Base-by-base conservation (phyloP, 2,888 invertebrate genomes). In the Mesoligia furuncula region DNA sequence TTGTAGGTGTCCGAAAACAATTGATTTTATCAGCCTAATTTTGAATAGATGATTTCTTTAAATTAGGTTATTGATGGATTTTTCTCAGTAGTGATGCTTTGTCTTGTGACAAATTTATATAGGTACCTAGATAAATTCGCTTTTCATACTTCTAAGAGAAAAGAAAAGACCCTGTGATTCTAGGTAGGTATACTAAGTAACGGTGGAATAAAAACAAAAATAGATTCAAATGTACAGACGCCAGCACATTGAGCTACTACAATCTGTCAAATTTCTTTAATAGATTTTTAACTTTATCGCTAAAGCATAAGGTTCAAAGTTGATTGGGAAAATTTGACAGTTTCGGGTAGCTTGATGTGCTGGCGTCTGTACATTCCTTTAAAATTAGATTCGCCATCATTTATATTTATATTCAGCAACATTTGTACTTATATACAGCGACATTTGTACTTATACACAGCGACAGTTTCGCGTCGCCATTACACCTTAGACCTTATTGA, bases 401-500 rank as follows among this genome's bases (percentile, higher is more conserved):
- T 66, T 66, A 17, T 0, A 42, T 13, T 42, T 42, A 20, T 31
- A 39, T 45, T 27, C 6, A 17, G 15, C 36, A 6, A 51, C 13
- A 54, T 72, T 64, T 64, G 17, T 0, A 45, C 42, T 45, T 13
- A 20, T 31, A 31, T 45, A 36, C 4, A 17, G 15, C 36, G 9
- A 54, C 9, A 54, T 72, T 66, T 66, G 24, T 0, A 45, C 42
- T 45, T 13, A 20, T 31, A 31, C 36, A 36, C 7, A 13, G 15
- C 36, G 9, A 54, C 13, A 54, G 64, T 64, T 64, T 27, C 24
- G 13, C 42, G 45, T 73, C n/a, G 2, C 27, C 27, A 15, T 15
- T 73, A 42, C 17, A 54, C 24, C 8, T 8, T 45, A 39, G 80
- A 24, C 20, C 20, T 73, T 57, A 4, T 80, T 48, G n/a, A 64